Conservation (phyloP, 2,113 vertebrate genomes). For the Macroglossus sobrinus region DNA sequence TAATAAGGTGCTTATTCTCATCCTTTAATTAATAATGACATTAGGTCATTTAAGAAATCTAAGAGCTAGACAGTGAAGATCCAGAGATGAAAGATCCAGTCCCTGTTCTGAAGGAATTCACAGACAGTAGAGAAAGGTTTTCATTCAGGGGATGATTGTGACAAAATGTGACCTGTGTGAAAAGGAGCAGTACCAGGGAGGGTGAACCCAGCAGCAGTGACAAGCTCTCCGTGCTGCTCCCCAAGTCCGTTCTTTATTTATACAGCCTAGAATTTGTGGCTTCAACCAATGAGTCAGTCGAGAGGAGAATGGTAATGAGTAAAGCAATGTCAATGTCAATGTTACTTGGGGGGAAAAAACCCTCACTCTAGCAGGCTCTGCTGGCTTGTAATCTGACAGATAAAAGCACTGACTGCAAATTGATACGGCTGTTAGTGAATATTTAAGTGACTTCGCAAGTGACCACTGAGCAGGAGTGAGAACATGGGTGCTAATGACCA, state of each 20-base stretch:
- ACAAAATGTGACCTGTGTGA: background rate
- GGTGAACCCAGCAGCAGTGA: accelerated
- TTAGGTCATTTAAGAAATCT: background rate
- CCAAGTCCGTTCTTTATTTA: background rate
- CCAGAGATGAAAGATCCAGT: background rate
- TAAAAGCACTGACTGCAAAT: background rate
- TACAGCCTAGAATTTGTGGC: background rate
- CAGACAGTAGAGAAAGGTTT: background rate
- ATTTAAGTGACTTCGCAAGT: background rate
- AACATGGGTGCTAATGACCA: background rate
- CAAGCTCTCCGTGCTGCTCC: background rate
- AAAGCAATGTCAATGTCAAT: background rate
- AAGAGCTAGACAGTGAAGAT: background rate
- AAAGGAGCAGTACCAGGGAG: background rate
- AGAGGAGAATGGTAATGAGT: background rate
- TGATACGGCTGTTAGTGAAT: background rate
- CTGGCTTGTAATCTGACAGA: background rate
- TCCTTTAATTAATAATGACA: background rate
- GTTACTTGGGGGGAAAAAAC: background rate
- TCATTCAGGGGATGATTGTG: background rate
- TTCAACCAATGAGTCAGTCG: background rate
- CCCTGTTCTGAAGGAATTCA: background rate
- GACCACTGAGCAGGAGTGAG: background rate
- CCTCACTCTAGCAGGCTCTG: too few relatives aligned
- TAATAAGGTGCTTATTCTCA: background rate